Base-by-base conservation (phyloP, 2,113 vertebrate genomes). In the Sclerurus mexicanus region DNA sequence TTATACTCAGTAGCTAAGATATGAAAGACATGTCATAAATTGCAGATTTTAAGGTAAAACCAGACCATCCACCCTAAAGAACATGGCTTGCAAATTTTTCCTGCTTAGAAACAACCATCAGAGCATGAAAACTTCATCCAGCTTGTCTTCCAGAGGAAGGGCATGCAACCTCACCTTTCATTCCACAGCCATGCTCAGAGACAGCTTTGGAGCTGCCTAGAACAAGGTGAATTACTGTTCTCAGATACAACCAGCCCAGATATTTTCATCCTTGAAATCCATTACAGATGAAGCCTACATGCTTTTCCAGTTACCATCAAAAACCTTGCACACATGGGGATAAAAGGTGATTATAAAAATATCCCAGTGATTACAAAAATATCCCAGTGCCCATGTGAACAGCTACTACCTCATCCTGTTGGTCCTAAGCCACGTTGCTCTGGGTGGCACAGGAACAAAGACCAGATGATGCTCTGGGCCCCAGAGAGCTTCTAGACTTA, bases 221-320 rank as follows among this genome's bases (percentile, higher is more conserved):
- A 66, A 67, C 88, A 76, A 58, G 12, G 9, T 67, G 83, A 93
- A 75, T 89, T 93, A 67, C 72, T 81, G 39, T 63, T 90, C 68
- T 89, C 67, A 25, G 64, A 31, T n/a, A 69, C 44, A 93, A 86
- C 72, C 25, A 86, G 60, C 72, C 55, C 31, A 53, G 86, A 71
- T 89, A 96, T 81, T 95, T 95, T 80, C 92, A 83, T 67, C 60
- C 55, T 89, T 78, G 52, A 86, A 95, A 95, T 63, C 55, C 50
- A 4, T 75, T 40, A 24, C 75, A 94, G 90, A 81, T 14, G 20
- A 93, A 74, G 56, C 50, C 55, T 81, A 63, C 92, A 93, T 9
- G 4, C 64, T 93, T 95, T 86, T 63, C 64, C 72, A 92, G 75
- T 94, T 92, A 69, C 56, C 86, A 25, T 75, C 50, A 80, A 84